phyloP scores from a whole-genome alignment of 2,797 vertebrate species.

The Cryptoblepharus egeriae region DNA sequence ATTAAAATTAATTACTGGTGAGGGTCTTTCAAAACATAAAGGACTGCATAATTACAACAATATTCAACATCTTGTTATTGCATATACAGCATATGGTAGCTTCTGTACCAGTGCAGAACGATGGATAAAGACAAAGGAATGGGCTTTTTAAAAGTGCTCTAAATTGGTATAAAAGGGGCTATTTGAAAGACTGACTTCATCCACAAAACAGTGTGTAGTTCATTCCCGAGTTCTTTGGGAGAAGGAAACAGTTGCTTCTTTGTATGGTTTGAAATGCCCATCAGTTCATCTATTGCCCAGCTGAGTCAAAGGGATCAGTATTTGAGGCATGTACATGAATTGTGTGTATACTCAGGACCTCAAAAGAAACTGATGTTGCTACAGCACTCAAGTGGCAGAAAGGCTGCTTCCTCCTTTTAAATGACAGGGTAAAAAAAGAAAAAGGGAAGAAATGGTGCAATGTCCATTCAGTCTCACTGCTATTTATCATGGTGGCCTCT shows the following conservation, averaged over 20 bases:
- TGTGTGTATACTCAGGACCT: background rate
- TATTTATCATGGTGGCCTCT: background rate
- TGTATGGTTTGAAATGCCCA: conserved; percentile 29
- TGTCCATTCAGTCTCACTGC: background rate
- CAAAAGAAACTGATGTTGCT: background rate
- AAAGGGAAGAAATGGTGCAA: background rate
- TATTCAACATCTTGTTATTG: background rate
- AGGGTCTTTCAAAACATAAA: background rate
- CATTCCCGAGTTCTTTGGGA: conserved; percentile 27
- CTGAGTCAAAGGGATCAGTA: background rate
- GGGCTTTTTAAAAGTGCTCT: conserved; percentile 10
- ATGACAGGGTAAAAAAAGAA: background rate
- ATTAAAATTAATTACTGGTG: conserved; percentile 2
- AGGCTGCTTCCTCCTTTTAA: background rate
- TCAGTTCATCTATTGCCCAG: conserved; percentile 24
- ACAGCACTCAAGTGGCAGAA: background rate
- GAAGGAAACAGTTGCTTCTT: conserved; percentile 28
- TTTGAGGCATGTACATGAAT: background rate
- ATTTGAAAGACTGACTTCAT: conserved; percentile 1
- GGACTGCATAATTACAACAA: background rate
- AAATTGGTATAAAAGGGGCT: background rate
- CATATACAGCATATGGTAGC: conserved; percentile 17
- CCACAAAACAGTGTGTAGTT: conserved; percentile 19
- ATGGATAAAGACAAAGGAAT: conserved; percentile 18
- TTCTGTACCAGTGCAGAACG: background rate